These are phyloP conservation scores for Gymnocheta viridis DNA, from an alignment of 2,888 invertebrate species.

Conservation along the genomic window DNA sequence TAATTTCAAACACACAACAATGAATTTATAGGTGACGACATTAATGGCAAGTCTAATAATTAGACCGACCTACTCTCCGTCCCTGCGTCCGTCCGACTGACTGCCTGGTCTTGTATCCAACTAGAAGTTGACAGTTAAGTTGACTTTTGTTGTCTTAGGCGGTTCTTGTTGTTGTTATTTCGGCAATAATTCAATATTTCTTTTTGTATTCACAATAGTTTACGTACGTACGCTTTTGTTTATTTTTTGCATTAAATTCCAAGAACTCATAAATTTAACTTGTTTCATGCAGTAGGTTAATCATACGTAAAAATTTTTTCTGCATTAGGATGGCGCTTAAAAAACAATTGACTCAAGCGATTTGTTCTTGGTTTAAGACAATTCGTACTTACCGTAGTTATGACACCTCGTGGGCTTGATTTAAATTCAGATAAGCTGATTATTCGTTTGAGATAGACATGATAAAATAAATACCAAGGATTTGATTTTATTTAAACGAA, in stretches of 20 bases:
- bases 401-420: no score
- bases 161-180: slow-evolving; percentile 30
- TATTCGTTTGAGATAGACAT: no score
- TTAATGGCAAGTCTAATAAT: slow-evolving; percentile 44
- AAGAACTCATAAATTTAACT: slow-evolving; percentile 63
- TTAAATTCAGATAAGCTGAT: no score
- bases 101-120: slow-evolving; percentile 11
- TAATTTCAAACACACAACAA: neutral
- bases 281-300: slow-evolving; percentile 12
- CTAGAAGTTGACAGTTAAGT: slow-evolving; percentile 22
- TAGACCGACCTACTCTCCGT: no score
- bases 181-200: slow-evolving; percentile 45
- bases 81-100: slow-evolving; percentile 2
- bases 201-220: slow-evolving; percentile 23
- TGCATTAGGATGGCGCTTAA: no score
- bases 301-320: neutral
- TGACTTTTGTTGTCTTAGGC: slow-evolving; percentile 28
- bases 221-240: slow-evolving; percentile 12
- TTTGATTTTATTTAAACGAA: no score
- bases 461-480: no score
- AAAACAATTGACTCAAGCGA: no score
- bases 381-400: no score
- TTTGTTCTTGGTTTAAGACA: no score
- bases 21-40: slow-evolving; percentile 61
- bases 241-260: slow-evolving; percentile 46